These are phyloP conservation scores for Ctena decussata DNA, from an alignment of 2,888 invertebrate species.

Conservation along the genomic window DNA sequence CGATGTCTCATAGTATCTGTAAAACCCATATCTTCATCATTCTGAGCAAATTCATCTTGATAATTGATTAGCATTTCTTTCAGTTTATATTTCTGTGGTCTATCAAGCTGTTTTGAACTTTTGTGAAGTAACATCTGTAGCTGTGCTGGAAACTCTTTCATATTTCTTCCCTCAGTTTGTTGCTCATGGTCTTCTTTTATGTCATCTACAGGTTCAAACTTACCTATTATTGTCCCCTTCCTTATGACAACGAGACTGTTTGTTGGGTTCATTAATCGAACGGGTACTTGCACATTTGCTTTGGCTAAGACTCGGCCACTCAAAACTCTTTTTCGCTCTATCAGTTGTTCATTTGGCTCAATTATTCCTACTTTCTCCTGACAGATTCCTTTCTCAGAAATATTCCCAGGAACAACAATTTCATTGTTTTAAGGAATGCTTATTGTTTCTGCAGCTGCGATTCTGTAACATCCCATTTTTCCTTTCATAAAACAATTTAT, in stretches of 20 bases:
- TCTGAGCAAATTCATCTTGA: not conserved
- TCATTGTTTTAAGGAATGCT: not conserved
- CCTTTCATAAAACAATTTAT: not conserved
- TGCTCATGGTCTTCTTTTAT: not conserved
- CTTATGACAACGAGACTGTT: not conserved
- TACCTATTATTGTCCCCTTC: not conserved
- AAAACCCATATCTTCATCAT: constrained; percentile 18
- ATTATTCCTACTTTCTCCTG: not conserved
- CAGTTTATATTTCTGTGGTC: not conserved
- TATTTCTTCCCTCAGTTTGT: not conserved
- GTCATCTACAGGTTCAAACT: not conserved
- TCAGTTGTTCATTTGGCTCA: not conserved
- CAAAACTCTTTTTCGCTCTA: not conserved
- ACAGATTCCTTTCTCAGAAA: not conserved
- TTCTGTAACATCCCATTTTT: not conserved
- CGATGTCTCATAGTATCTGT: constrained; percentile 30
- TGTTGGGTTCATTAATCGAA: constrained; percentile 5
- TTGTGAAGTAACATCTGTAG: not conserved
- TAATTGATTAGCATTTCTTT: not conserved
- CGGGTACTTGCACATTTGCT: not conserved
- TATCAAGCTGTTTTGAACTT: not conserved
- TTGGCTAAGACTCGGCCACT: not conserved
- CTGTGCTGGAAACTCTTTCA: not conserved
- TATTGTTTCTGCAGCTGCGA: not conserved
- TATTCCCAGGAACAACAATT: not conserved